A percentile compares a stretch with the other conserved stretches of the same genome.
These are phyloP conservation scores for Distichodus sexfasciatus DNA, from an alignment of 2,797 vertebrate species.

Conservation along the genomic window DNA sequence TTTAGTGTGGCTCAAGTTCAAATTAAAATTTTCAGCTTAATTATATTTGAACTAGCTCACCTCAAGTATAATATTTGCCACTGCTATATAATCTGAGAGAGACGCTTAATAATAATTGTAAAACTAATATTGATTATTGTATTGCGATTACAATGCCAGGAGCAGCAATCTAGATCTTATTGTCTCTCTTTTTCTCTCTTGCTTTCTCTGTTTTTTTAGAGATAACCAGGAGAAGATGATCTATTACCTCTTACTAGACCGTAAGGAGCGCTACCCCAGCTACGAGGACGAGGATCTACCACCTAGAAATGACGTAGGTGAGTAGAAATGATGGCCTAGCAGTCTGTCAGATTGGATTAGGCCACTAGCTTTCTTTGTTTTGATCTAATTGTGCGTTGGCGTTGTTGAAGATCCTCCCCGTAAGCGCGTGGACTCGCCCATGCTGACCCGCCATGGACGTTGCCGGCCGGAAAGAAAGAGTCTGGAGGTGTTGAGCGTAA, in stretches of 20 bases:
- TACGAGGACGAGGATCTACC: constrained; percentile 91
- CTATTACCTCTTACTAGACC: constrained; percentile 89
- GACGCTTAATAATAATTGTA: not conserved
- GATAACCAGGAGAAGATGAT: constrained; percentile 97
- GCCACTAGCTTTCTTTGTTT: not conserved
- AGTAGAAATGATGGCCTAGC: constrained; percentile 48
- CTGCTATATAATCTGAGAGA: no score
- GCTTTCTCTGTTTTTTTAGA: constrained; percentile 59
- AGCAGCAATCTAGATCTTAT: no score
- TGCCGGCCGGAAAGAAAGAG: constrained; percentile 89
- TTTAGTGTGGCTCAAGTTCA: no score
- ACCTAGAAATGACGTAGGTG: constrained; percentile 86
- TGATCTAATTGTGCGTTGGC: not conserved
- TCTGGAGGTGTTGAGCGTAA: constrained; percentile 90
- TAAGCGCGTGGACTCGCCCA: constrained; percentile 90
- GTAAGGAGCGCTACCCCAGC: constrained; percentile 91
- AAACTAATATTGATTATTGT: not conserved
- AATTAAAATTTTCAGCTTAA: no score
- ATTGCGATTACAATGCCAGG: not conserved
- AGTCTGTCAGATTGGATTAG: not conserved
- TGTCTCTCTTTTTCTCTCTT: not conserved
- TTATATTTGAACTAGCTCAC: no score
- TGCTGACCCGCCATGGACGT: constrained; percentile 89
- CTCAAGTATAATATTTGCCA: no score
- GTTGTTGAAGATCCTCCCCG: constrained; percentile 78